Percentiles rank a stretch among this genome's conserved stretches.
Evolutionary conservation across 2,113 vertebrate genomes (phyloP).

Genomic region (Pyrgilauda ruficollis): DNA sequence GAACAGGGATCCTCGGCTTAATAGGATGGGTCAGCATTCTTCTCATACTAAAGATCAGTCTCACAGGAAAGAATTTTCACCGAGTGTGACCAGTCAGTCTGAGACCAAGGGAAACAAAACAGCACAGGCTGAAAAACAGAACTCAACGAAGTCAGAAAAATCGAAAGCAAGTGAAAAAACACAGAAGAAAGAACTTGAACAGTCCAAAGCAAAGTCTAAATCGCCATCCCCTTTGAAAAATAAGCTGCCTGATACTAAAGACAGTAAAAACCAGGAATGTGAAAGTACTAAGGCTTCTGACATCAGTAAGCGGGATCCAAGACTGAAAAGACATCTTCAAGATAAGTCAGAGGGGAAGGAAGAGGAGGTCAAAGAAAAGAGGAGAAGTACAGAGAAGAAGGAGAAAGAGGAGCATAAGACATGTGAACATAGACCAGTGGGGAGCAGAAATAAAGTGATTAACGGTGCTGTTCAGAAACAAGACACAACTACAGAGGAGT

Average conservation of each 20-base stretch:
- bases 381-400: slow-evolving; percentile 83
- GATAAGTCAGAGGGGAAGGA: slow-evolving; percentile 84
- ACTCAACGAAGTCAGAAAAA: slow-evolving; percentile 78
- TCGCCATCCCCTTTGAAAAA: slow-evolving; percentile 84
- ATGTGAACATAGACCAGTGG: slow-evolving; percentile 73
- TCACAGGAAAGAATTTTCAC: slow-evolving; percentile 78
- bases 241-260: slow-evolving; percentile 72
- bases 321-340: slow-evolving; percentile 85
- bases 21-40: slow-evolving; percentile 73
- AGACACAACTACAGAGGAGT: slow-evolving; percentile 71
- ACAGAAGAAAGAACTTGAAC: slow-evolving; percentile 76
- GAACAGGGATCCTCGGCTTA: slow-evolving; percentile 91
- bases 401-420: slow-evolving; percentile 85
- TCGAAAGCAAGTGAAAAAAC: slow-evolving; percentile 74
- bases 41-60: slow-evolving; percentile 82
- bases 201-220: slow-evolving; percentile 85
- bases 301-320: slow-evolving; percentile 86
- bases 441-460: slow-evolving; percentile 80
- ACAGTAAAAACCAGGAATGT: slow-evolving; percentile 74
- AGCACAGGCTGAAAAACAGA: slow-evolving; percentile 73
- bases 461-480: slow-evolving; percentile 88
- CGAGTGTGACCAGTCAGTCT: slow-evolving; percentile 37
- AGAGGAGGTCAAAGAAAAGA: slow-evolving; percentile 86
- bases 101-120: slow-evolving; percentile 77
- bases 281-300: slow-evolving; percentile 78